Conservation (phyloP, 2,888 invertebrate genomes). For the Lepidochrysops patricia region DNA sequence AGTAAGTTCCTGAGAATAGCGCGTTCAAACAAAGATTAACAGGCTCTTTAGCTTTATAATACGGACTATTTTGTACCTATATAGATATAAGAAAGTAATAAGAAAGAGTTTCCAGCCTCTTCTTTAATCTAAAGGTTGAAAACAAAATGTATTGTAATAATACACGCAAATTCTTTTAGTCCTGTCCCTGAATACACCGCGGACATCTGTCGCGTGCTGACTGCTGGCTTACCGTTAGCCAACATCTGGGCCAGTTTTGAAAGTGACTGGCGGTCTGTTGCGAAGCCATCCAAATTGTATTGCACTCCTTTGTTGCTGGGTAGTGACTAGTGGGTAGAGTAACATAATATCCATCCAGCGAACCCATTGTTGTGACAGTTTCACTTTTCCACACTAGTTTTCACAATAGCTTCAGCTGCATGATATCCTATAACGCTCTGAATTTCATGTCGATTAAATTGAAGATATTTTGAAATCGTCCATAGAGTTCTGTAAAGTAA, state of each 20-base stretch:
- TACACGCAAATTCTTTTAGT: background rate
- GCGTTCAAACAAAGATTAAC: no score
- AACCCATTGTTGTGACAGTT: background rate
- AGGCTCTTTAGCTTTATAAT: no score
- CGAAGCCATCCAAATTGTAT: conserved; percentile 46
- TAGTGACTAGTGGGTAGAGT: no score
- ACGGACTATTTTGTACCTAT: no score
- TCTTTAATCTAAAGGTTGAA: no score
- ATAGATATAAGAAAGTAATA: no score
- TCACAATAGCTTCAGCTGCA: background rate
- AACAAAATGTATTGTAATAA: background rate
- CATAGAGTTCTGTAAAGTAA: no score
- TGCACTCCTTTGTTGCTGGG: conserved; percentile 47
- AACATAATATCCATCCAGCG: conserved; percentile 6
- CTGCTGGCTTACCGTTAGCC: conserved; percentile 62
- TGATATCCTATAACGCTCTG: no score
- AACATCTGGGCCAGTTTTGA: conserved; percentile 72
- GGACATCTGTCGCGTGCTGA: conserved; percentile 57
- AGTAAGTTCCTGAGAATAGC: no score
- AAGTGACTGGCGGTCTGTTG: conserved; percentile 46
- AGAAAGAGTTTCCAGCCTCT: no score
- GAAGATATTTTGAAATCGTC: no score
- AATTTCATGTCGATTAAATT: no score
- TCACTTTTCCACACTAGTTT: background rate
- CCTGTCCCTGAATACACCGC: background rate